Evolutionary conservation across 2,113 vertebrate genomes (phyloP).

Genomic region (Fregetta grallaria): DNA sequence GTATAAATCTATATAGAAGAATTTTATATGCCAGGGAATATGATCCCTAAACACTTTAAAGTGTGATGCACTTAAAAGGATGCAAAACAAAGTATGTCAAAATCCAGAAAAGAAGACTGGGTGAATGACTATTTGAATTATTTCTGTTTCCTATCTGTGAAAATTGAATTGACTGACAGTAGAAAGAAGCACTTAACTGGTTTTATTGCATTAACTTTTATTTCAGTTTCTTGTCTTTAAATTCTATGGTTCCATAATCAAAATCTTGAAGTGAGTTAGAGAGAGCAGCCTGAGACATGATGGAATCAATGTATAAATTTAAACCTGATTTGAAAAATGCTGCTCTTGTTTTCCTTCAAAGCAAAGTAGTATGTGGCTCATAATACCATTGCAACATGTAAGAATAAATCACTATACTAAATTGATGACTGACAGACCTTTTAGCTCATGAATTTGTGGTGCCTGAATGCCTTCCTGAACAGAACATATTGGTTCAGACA

Average conservation of each 20-base stretch:
- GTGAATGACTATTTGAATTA: background rate
- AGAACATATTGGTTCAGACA: background rate
- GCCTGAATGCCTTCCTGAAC: background rate
- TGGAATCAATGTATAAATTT: background rate
- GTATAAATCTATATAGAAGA: conserved; percentile 32
- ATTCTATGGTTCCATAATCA: background rate
- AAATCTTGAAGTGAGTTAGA: conserved; percentile 14
- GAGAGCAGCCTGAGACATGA: background rate
- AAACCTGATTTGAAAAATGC: background rate
- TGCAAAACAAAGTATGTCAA: conserved; percentile 32
- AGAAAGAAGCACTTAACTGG: background rate
- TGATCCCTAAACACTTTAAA: conserved; percentile 22
- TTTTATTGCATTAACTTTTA: conserved; percentile 19
- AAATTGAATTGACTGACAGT: conserved; percentile 35
- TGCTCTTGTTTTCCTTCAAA: conserved; percentile 13
- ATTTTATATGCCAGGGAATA: conserved; percentile 15
- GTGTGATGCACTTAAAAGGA: conserved; percentile 32
- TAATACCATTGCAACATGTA: background rate
- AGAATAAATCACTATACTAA: conserved; percentile 7
- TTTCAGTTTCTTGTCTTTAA: conserved; percentile 31
- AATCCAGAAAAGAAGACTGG: background rate
- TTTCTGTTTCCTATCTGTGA: conserved; percentile 28
- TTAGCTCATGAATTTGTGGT: background rate
- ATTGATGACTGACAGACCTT: background rate
- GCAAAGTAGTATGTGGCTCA: background rate